Evolutionary conservation across 2,797 vertebrate genomes (phyloP), one percentile per base, ranked within the genome.

Genomic region (Macropodus opercularis): DNA sequence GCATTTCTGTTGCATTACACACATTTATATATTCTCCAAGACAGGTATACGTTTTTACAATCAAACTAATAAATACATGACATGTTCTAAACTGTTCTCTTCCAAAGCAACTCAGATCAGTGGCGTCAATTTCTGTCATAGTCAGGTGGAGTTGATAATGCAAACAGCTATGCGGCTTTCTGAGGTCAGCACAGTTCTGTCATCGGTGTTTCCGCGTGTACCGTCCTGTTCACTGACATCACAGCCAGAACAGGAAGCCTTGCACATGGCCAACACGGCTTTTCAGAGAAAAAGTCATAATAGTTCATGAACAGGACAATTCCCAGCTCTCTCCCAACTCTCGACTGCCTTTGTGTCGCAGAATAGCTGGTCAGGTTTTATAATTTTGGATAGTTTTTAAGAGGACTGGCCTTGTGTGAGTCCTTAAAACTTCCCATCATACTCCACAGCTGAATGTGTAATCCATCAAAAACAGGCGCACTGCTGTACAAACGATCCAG

Each of bases 161-260:
- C 27, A 42, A 48, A 57, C 31, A 49, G 63, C 55, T 69, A 53
- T 67, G 63, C 77, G 73, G 68, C 79, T 72, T 58, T 39, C 57
- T 50, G 68, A 63, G 68, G 78, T 84, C 80, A 76, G 75, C 69
- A 32, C 26, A 63, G 57, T 48, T 88, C 84, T 85, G 73, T 83
- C 80, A 81, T 87, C 77, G 36, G 35, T 75, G 67, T 85, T 90
- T 91, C 80, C 63, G 43, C 49, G 35, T 62, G 69, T 23, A 43
- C 80, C 76, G 76, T 87, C 81, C 84, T 84, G 72, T 87, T 86
- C 79, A 70, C 77, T 80, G 81, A 87, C 63, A 78, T 78, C 71
- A 85, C 72, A 63, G 63, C 76, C 71, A 83, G 80, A 87, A 88
- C 84, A 89, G 90, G 87, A 92, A 91, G 76, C 58, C 36, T 56